Evolutionary conservation across 2,113 vertebrate species (phyloP), one percentile per base, ranked within the genome.

Genomic region (Pygoscelis antarcticus): DNA sequence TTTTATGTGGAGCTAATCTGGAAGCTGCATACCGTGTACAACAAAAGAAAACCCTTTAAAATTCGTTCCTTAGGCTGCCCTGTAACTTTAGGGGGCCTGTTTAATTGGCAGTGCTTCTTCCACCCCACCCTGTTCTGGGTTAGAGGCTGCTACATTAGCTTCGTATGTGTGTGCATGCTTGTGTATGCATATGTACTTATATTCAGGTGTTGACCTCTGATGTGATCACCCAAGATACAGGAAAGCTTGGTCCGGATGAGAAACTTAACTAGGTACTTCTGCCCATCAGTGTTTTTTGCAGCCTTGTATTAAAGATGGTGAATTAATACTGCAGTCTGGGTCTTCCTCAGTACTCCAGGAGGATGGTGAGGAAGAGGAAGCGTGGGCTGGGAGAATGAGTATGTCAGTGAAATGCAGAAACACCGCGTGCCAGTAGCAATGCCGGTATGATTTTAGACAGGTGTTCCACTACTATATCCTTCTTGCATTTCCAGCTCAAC

Each of bases 91-190:
- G 91, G 71, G 79, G 87, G 90, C 71, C 74, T 96, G 16, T 95
- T 97, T 96, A 97, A 95, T 95, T 96, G 93, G 49, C n/a, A 95
- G 74, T 83, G 47, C 30, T 91, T 76, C 68, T 87, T 83, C 76
- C n/a, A 78, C 16, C 55, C 30, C 66, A 61, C 16, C 27, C 44
- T 40, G 26, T 22, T 75, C 21, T 4, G 85, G 32, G 72, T 36
- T 68, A 75, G 54, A 93, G 57, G 36, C 25, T 38, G 46, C 77
- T 94, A 54, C 55, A 25, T 68, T 26, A 18, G 30, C 42, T 78
- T 65, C 65, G 47, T 51, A 9, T 16, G 1, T 2, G 27, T 21
- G 34, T 51, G 38, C 11, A 21, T 47, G 26, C 3, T 14, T 40
- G 49, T 30, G 54, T 19, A 8, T 21, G 25, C 17, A 8, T 47